Base-by-base conservation (phyloP, 2,888 invertebrate genomes). In the Gandaritis pyraliata region DNA sequence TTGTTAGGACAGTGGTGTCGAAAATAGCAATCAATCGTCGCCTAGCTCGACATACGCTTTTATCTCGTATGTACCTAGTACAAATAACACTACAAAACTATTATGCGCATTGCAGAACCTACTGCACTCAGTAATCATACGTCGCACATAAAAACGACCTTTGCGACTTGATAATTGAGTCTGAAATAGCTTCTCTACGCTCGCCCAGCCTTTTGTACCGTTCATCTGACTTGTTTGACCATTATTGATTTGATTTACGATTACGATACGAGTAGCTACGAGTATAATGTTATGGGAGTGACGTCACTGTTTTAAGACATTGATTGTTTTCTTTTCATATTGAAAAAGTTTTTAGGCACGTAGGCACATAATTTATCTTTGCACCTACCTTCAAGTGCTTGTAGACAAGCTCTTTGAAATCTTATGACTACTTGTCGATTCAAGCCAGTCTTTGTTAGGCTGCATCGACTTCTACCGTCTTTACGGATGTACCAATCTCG, bases 51-150 rank as follows among this genome's bases (percentile, higher is more conserved):
- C n/a, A 16, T 30, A 30, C 12, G 36, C 39, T 13, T 43, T 51
- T 18, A 45, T 50, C 30, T 46, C 56, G 48, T 15, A 10, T n/a
- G n/a, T n/a, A n/a, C n/a, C n/a, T n/a, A n/a, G 55, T 29, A 51
- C 63, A 63, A 63, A 58, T 55, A 63, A 63, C 53, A 62, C 10
- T 29, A 58, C 51, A 56, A 59, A 63, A 55, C 49, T 30, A 23
- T 46, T 51, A 55, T 63, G 63, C 63, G 63, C 63, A 63, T 38
- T 63, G 63, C 63, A 63, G 63, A 48, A 61, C 41, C 30, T 18
- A 58, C 53, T 58, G 50, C 58, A 54, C 16, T 46, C 46, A 0
- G 47, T 38, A 18, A 23, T 29, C 18, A 7, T 11, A 13, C 6
- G 6, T 13, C 12, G 23, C 46, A 51, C 29, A 36, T 29, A 3